phyloP scores from a whole-genome alignment of 2,888 invertebrate species.

The Apoda limacodes region DNA sequence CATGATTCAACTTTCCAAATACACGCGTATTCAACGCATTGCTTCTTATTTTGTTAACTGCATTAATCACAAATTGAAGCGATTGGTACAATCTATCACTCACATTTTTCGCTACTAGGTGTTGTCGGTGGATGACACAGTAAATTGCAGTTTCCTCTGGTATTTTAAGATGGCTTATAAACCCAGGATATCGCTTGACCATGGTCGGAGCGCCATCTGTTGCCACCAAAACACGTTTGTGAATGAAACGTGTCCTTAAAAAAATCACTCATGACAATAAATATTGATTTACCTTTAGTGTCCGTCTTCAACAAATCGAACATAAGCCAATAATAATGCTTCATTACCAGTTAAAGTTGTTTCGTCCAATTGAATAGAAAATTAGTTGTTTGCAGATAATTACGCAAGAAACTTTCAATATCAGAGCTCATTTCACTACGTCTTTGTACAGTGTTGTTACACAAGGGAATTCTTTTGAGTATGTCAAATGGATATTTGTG shows the following conservation, averaged over 20 bases:
- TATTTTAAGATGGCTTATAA: constrained; percentile 28
- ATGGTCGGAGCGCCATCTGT: constrained; percentile 29
- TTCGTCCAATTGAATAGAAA: constrained; percentile 37
- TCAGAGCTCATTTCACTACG: too few species aligned
- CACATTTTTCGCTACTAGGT: constrained; percentile 13
- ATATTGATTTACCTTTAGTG: constrained; percentile 31
- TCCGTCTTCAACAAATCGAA: constrained; percentile 27
- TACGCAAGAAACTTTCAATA: too few species aligned
- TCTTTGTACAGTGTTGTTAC: too few species aligned
- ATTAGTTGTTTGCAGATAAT: too few species aligned
- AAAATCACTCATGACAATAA: constrained; percentile 16
- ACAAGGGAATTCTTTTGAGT: constrained; percentile 29
- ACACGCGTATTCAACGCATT: constrained; percentile 11
- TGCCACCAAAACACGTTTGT: constrained; percentile 25
- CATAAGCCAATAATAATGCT: constrained; percentile 30
- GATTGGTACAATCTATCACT: constrained; percentile 8
- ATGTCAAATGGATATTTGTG: constrained; percentile 27
- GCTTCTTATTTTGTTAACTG: constrained; percentile 11
- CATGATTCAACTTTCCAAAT: constrained; percentile 14
- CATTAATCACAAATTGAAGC: constrained; percentile 9
- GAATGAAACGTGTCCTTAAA: constrained; percentile 17
- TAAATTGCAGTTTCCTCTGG: constrained; percentile 21
- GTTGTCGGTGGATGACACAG: constrained; percentile 23
- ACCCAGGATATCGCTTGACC: constrained; percentile 27
- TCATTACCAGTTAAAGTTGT: too few species aligned